phyloP scores from a whole-genome alignment of 2,888 invertebrate genomes.

The Andrena minutula region DNA sequence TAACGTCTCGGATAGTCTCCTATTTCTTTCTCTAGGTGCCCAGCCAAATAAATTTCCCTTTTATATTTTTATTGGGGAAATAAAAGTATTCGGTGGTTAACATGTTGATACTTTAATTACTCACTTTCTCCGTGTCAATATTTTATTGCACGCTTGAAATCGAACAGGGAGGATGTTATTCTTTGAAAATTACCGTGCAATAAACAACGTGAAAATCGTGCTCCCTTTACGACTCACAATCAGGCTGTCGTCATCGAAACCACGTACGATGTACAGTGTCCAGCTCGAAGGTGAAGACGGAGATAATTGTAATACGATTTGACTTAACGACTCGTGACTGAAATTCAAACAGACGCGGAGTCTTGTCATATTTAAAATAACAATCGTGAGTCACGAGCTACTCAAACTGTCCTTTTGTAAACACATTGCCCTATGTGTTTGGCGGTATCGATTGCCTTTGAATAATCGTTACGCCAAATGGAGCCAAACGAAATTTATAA shows the following conservation, averaged over 20 bases:
- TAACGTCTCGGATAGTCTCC: constrained; percentile 45
- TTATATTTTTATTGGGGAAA: constrained; percentile 17
- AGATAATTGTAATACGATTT: constrained; percentile 56
- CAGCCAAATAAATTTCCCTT: constrained; percentile 10
- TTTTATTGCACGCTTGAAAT: too few relatives aligned
- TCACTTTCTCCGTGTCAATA: too few relatives aligned
- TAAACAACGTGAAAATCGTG: constrained; percentile 23
- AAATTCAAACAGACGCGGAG: constrained; percentile 64
- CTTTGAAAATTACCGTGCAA: constrained; percentile 1
- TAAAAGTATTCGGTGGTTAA: too few relatives aligned
- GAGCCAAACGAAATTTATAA: too few relatives aligned
- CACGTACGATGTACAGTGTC: constrained; percentile 63
- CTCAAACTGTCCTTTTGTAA: constrained; percentile 25
- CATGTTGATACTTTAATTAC: too few relatives aligned
- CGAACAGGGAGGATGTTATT: neutral
- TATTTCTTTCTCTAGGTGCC: constrained; percentile 37
- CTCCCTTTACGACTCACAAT: constrained; percentile 53
- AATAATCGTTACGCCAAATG: neutral
- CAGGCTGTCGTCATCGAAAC: constrained; percentile 55
- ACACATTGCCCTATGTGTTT: constrained; percentile 14
- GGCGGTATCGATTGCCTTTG: constrained; percentile 1
- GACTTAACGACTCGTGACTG: constrained; percentile 64
- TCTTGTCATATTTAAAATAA: constrained; percentile 61
- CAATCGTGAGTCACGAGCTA: constrained; percentile 49
- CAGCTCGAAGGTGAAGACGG: constrained; percentile 52